Conservation (phyloP, 2,888 invertebrate genomes). For the Brachypalpus laphriformis region DNA sequence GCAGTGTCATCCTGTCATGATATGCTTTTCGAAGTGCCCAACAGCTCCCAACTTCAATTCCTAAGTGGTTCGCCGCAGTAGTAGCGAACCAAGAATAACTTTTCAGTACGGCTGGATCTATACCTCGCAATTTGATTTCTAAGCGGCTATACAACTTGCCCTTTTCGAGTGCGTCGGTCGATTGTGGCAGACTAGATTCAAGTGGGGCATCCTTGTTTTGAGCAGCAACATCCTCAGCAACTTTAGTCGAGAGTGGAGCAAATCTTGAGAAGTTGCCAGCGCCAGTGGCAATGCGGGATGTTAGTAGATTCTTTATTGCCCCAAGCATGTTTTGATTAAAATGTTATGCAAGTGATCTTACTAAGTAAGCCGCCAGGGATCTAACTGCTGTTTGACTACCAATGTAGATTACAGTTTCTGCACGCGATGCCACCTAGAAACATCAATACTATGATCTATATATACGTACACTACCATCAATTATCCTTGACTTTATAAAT, state of each 20-base stretch:
- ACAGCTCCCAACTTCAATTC: conserved; percentile 89
- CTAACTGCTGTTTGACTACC: too few relatives aligned
- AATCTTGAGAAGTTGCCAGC: neutral
- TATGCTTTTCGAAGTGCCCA: conserved; percentile 88
- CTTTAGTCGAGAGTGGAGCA: neutral
- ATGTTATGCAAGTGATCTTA: conserved; percentile 57
- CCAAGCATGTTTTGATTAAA: conserved; percentile 22
- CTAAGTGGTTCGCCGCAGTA: conserved; percentile 91
- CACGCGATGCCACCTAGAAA: too few relatives aligned
- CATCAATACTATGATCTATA: too few relatives aligned
- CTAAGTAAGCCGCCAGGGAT: too few relatives aligned
- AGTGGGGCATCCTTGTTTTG: neutral
- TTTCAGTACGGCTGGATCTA: conserved; percentile 93
- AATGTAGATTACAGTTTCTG: too few relatives aligned
- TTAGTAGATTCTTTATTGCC: conserved; percentile 18
- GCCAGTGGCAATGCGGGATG: neutral
- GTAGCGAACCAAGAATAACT: conserved; percentile 94
- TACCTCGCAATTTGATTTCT: conserved; percentile 93
- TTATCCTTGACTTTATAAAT: too few relatives aligned
- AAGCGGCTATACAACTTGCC: conserved; percentile 93
- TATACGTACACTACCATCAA: too few relatives aligned
- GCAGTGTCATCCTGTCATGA: conserved; percentile 90
- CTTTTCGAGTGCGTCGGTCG: conserved; percentile 72
- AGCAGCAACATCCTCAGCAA: neutral
- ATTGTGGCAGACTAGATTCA: neutral